Percentiles rank a stretch among this genome's conserved stretches.
Conservation (phyloP, 2,797 vertebrate genomes). For the Limosa lapponica region DNA sequence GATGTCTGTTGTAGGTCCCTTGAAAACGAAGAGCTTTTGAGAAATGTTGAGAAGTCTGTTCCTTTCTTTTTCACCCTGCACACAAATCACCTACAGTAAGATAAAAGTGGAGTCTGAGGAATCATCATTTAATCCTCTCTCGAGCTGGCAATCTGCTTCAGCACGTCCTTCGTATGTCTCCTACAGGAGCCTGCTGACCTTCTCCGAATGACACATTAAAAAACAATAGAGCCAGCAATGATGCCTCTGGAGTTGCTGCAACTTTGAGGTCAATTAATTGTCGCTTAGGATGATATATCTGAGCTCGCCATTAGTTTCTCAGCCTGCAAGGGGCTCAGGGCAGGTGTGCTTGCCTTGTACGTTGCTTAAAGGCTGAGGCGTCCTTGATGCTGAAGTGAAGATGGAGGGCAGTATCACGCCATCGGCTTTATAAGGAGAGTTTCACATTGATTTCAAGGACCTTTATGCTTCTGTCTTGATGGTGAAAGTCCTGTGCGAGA, state of each 20-base stretch:
- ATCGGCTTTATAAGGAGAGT: not conserved
- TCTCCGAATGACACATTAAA: constrained; percentile 46
- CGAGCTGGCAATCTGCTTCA: constrained; percentile 20
- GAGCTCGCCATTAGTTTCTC: not conserved
- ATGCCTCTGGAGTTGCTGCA: not conserved
- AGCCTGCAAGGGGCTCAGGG: not conserved
- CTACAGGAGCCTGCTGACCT: constrained; percentile 18
- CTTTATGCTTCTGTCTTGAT: not conserved
- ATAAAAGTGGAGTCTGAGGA: constrained; percentile 35
- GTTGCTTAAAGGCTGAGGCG: not conserved
- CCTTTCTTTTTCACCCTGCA: not conserved
- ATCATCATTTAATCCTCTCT: constrained; percentile 44
- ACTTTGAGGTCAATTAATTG: constrained; percentile 57
- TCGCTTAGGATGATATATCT: constrained; percentile 35
- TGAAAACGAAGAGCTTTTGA: constrained; percentile 39
- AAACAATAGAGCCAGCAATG: not conserved
- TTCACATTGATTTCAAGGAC: not conserved
- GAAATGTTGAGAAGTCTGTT: constrained; percentile 5
- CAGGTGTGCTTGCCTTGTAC: not conserved
- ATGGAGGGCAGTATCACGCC: not conserved
- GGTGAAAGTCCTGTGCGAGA: not conserved
- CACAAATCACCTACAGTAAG: constrained; percentile 12
- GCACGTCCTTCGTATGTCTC: not conserved
- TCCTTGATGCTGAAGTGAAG: not conserved
- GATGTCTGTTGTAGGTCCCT: constrained; percentile 16